Base-by-base conservation (phyloP, 2,113 vertebrate genomes). In the Pterocles gutturalis region DNA sequence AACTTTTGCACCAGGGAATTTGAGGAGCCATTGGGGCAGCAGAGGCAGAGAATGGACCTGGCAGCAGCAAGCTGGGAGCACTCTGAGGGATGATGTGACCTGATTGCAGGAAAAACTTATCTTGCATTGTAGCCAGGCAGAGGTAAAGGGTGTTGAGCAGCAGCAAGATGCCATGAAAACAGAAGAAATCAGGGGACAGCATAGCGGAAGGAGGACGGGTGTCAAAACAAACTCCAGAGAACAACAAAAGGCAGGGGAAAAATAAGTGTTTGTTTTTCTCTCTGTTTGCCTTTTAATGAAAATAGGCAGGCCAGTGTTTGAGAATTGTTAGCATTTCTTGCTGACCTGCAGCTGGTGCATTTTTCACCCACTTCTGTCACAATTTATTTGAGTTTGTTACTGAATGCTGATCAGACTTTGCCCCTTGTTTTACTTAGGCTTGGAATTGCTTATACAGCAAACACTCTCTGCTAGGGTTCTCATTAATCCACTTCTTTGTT, bases 401-500 rank as follows among this genome's bases (percentile, higher is more conserved):
- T 89, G 85, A 92, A 91, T 11, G 34, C 71, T 78, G 91, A 81
- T 97, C 95, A 96, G 87, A 96, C 96, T 95, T 95, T 96, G 95
- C 80, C 89, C 93, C 88, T 84, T 82, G 62, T 89, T 92, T 95
- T 93, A 89, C 88, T 96, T 83, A 94, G 84, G 67, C 78, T 94
- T 38, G 19, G 71, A 95, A 95, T 86, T 95, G 92, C 95, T 97
- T 94, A 96, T 93, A 91, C 83, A 95, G 94, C 90, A 96, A 96
- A 96, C 93, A 93, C 65, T 87, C 95, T 89, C 86, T 95, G 86
- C 92, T 89, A 96, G 95, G 87, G 80, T 90, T 93, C 86, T 95
- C 95, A 96, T 97, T 97, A 96, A 95, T 95, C 92, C 95, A 83
- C 43, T 80, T 78, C 96, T 96, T 97, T 97, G 94, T 97, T 91